phyloP scores from a whole-genome alignment of 2,888 invertebrate genomes.

The Microchrysa polita region DNA sequence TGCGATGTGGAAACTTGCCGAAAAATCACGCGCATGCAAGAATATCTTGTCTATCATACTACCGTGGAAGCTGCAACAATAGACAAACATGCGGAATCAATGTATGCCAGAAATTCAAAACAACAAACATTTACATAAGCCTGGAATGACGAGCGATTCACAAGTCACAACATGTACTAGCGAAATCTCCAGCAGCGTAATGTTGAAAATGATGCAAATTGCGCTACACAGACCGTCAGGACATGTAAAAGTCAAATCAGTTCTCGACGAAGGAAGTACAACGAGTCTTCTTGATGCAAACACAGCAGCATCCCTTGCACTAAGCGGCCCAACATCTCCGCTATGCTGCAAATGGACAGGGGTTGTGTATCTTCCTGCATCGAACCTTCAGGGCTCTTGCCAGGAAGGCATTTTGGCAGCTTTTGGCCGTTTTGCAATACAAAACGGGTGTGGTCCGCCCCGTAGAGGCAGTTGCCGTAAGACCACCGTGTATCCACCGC shows the following conservation, averaged over 20 bases:
- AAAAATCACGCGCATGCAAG: too few species aligned
- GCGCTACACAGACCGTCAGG: background rate
- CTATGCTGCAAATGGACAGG: slow-evolving; percentile 5
- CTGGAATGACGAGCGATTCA: background rate
- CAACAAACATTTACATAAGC: background rate
- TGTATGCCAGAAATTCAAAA: background rate
- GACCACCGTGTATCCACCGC: too few species aligned
- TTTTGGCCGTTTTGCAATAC: too few species aligned
- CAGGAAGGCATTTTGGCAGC: too few species aligned
- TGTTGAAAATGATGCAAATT: background rate
- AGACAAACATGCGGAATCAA: background rate
- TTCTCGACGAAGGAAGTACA: slow-evolving; percentile 12
- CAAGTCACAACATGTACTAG: background rate
- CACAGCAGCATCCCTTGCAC: background rate
- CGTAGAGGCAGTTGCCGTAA: too few species aligned
- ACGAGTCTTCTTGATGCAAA: background rate
- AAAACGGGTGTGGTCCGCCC: too few species aligned
- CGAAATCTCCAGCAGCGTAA: background rate
- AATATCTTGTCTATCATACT: too few species aligned
- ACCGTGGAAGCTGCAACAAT: too few species aligned
- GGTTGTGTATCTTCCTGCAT: too few species aligned
- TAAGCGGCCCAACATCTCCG: background rate
- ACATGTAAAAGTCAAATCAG: background rate
- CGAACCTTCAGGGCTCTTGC: too few species aligned
- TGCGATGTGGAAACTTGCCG: too few species aligned